These are phyloP conservation scores for Heliconius sara DNA, from an alignment of 2,888 invertebrate species.

Conservation along the genomic window DNA sequence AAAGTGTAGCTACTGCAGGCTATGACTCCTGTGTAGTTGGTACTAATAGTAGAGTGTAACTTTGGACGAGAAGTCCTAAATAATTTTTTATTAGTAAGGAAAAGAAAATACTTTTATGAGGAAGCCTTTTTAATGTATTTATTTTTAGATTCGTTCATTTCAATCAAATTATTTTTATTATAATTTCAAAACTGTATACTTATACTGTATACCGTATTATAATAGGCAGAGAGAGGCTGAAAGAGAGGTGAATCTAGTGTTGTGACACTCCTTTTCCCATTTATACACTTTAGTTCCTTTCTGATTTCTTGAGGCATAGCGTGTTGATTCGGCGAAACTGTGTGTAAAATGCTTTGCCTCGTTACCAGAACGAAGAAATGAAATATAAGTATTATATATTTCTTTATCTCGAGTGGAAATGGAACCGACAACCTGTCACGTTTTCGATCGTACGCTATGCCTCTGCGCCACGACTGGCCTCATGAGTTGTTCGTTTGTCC, in stretches of 20 bases:
- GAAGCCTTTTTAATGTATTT: neutral
- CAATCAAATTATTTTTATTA: no score
- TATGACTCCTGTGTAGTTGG: constrained; percentile 15
- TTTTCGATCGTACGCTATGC: no score
- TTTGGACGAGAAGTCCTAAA: neutral
- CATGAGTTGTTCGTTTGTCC: no score
- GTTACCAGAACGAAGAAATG: neutral
- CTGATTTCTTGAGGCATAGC: neutral
- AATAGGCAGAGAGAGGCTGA: no score
- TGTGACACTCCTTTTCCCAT: neutral
- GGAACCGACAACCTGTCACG: no score
- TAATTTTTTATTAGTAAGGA: neutral
- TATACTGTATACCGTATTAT: no score
- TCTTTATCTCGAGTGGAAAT: no score
- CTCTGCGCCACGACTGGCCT: no score
- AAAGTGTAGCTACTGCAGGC: constrained; percentile 5
- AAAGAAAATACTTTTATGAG: neutral
- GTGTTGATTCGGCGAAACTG: neutral
- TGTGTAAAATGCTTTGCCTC: neutral
- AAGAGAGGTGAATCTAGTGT: neutral
- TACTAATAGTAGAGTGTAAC: neutral
- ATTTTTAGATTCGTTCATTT: neutral
- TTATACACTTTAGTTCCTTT: neutral
- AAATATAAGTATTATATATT: no score
- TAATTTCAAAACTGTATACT: no score